phyloP scores from a whole-genome alignment of 1,140 invertebrate genomes.

The Drosophila kurseongensis region DNA sequence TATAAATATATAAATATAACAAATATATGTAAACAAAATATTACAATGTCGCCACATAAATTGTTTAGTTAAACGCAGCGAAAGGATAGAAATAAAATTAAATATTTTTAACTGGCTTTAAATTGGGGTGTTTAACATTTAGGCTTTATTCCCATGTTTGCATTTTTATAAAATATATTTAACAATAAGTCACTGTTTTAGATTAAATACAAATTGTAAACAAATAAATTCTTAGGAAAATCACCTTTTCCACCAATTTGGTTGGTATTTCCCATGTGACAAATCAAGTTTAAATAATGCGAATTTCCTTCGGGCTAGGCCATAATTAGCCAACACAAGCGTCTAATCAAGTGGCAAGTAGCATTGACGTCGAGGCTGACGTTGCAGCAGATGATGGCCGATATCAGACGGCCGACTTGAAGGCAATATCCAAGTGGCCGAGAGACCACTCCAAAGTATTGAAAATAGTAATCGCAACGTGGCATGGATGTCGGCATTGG shows the following conservation, averaged over 20 bases:
- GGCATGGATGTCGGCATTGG: constrained; percentile 44
- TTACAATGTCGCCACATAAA: too few species aligned
- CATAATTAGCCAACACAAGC: constrained; percentile 64
- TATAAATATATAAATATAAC: too few species aligned
- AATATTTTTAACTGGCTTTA: too few species aligned
- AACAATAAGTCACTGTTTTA: too few species aligned
- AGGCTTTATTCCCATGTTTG: too few species aligned
- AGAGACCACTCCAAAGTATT: constrained; percentile 35
- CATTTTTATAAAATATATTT: too few species aligned
- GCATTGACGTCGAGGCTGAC: constrained; percentile 70
- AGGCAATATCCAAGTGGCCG: constrained; percentile 60
- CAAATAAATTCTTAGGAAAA: too few species aligned
- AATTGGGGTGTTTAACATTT: too few species aligned
- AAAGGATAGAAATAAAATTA: too few species aligned
- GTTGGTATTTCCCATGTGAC: constrained; percentile 2
- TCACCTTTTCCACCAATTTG: background rate
- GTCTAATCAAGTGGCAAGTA: constrained; percentile 77
- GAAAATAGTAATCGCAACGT: constrained; percentile 55
- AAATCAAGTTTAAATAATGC: constrained; percentile 63
- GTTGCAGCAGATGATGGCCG: constrained; percentile 25
- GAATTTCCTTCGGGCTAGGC: constrained; percentile 33
- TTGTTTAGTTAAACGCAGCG: too few species aligned
- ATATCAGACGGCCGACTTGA: constrained; percentile 57
- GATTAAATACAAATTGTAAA: too few species aligned
- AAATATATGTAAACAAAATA: too few species aligned